Conservation (phyloP, 2,888 invertebrate species). For the Odiellus spinosus region DNA sequence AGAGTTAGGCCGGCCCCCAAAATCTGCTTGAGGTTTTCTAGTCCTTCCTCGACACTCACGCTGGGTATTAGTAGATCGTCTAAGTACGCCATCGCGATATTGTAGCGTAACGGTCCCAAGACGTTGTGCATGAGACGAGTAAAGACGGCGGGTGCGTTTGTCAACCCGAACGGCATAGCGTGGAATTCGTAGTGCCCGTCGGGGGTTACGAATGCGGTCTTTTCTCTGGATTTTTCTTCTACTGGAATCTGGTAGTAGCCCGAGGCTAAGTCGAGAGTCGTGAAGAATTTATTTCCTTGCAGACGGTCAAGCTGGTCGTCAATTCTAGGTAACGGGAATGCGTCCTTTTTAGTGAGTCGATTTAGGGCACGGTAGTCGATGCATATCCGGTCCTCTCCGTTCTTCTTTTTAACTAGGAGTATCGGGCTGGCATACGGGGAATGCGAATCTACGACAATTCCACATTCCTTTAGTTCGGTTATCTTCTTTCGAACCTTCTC, state of each 20-base stretch:
- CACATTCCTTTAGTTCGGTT: too few species aligned
- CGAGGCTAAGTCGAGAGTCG: not conserved
- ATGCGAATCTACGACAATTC: too few species aligned
- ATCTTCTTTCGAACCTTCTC: too few species aligned
- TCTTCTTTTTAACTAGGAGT: slow-evolving; percentile 4
- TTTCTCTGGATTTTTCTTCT: not conserved
- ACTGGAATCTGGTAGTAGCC: slow-evolving; percentile 3
- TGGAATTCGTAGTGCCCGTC: not conserved
- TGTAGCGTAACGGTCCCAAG: not conserved
- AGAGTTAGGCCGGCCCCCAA: not conserved
- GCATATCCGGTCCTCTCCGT: slow-evolving; percentile 9
- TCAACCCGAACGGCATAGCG: not conserved
- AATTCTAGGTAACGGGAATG: slow-evolving; percentile 10
- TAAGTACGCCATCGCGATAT: not conserved
- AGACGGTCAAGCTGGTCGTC: not conserved
- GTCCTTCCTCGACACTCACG: not conserved
- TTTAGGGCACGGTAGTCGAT: slow-evolving; percentile 14
- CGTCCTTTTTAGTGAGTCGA: slow-evolving; percentile 1
- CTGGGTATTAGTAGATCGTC: slow-evolving; percentile 4
- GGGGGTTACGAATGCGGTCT: not conserved
- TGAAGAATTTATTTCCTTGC: slow-evolving; percentile 1
- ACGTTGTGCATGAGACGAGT: not conserved
- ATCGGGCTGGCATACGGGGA: too few species aligned
- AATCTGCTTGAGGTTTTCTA: not conserved
- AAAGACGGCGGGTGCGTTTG: not conserved